Conservation (phyloP, 2,888 invertebrate species). For the Drosophila testacea region DNA sequence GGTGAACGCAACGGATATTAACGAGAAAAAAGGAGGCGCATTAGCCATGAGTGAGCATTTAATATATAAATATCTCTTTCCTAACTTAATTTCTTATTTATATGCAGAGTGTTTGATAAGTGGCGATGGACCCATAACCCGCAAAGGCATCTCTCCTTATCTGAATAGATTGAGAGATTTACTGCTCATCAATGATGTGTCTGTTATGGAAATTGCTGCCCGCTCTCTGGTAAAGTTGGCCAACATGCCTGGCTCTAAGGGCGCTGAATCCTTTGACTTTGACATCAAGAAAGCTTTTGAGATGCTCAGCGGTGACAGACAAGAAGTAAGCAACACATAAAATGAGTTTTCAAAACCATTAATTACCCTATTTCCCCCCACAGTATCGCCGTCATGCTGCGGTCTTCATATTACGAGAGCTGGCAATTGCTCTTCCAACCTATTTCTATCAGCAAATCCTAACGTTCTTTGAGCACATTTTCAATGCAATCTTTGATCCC, state of each 20-base stretch:
- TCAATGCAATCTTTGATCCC: constrained; percentile 95
- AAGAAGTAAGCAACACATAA: constrained; percentile 87
- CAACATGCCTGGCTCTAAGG: constrained; percentile 95
- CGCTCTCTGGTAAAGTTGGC: constrained; percentile 97
- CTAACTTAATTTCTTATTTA: neutral
- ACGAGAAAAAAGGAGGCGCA: constrained; percentile 98
- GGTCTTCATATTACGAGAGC: constrained; percentile 95
- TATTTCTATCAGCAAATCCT: constrained; percentile 98
- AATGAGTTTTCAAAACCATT: no score
- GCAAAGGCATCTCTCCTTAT: constrained; percentile 95
- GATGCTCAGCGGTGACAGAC: constrained; percentile 95
- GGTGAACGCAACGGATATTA: constrained; percentile 96
- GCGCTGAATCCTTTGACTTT: constrained; percentile 99
- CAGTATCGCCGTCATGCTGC: constrained; percentile 95
- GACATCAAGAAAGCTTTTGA: constrained; percentile 98
- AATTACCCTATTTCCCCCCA: constrained; percentile 39
- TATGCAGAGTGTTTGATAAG: constrained; percentile 94
- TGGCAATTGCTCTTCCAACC: constrained; percentile 98
- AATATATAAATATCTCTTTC: neutral
- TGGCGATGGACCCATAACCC: constrained; percentile 96
- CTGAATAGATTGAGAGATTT: constrained; percentile 96
- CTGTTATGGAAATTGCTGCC: constrained; percentile 98
- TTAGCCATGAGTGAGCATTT: constrained; percentile 91
- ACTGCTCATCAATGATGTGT: constrained; percentile 95
- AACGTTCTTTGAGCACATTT: constrained; percentile 96